These are phyloP conservation scores for Hypsopygia costalis DNA, from an alignment of 2,888 invertebrate species.

Conservation along the genomic window DNA sequence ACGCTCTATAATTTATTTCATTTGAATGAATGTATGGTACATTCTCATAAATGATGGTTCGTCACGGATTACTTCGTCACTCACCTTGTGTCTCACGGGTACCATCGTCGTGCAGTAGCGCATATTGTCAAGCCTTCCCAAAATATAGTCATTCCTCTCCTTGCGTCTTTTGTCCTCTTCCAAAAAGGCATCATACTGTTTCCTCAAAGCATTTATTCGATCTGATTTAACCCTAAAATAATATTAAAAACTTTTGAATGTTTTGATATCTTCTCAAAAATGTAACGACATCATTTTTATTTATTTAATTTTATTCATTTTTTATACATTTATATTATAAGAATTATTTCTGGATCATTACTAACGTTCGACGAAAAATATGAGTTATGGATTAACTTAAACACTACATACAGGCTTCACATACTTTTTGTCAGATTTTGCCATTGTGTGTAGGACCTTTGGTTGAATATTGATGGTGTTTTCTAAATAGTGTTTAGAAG, in stretches of 20 bases:
- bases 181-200: slow-evolving; percentile 67
- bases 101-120: slow-evolving; percentile 44
- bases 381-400: too few relatives aligned
- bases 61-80: slow-evolving; percentile 1
- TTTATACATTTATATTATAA: too few relatives aligned
- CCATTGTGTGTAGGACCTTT: slow-evolving; percentile 40
- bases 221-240: slow-evolving; percentile 56
- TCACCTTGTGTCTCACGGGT: slow-evolving; percentile 40
- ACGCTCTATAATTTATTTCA: too few relatives aligned
- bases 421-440: slow-evolving; percentile 64
- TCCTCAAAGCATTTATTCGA: slow-evolving; percentile 54
- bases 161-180: slow-evolving; percentile 70
- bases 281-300: too few relatives aligned
- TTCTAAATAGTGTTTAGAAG: slow-evolving; percentile 8
- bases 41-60: too few relatives aligned
- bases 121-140: slow-evolving; percentile 67
- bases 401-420: too few relatives aligned
- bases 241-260: background rate
- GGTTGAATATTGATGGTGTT: background rate
- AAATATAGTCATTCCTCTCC: slow-evolving; percentile 66
- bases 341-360: too few relatives aligned
- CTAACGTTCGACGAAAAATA: too few relatives aligned
- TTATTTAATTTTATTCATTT: too few relatives aligned
- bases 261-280: too few relatives aligned
- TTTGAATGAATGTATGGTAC: too few relatives aligned